Evolutionary conservation across 2,797 vertebrate genomes (phyloP).

Genomic region (Sebastes flavidus): DNA sequence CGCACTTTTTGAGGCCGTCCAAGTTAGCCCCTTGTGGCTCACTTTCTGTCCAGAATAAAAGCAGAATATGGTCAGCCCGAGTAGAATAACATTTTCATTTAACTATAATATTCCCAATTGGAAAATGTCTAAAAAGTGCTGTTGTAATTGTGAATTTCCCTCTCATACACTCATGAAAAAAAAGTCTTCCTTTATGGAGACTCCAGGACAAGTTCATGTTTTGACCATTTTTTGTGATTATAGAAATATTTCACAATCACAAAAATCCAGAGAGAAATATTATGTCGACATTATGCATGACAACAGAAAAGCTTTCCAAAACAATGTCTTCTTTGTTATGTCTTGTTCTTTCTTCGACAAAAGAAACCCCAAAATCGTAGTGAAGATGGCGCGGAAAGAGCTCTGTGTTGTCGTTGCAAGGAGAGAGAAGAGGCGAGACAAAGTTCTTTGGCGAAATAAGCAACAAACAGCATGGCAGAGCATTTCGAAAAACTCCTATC

Average conservation of each 20-base stretch:
- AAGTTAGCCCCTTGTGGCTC: background rate
- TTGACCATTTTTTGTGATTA: background rate
- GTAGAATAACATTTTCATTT: background rate
- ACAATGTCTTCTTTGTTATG: background rate
- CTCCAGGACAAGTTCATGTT: background rate
- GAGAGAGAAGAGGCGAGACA: slow-evolving; percentile 24
- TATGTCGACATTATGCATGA: slow-evolving; percentile 38
- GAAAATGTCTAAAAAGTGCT: background rate
- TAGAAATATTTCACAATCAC: background rate
- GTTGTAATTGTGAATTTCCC: background rate
- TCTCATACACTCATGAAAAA: background rate
- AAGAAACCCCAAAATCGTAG: slow-evolving; percentile 10
- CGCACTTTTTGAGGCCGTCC: background rate
- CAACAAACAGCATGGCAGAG: background rate
- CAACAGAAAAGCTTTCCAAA: slow-evolving; percentile 1
- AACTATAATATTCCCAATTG: background rate
- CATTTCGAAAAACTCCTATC: background rate
- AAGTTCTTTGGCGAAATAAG: background rate
- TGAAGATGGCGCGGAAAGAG: background rate
- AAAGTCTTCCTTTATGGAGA: background rate
- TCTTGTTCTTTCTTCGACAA: slow-evolving; percentile 37
- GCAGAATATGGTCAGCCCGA: background rate
- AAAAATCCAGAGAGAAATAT: background rate
- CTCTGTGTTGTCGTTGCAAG: background rate
- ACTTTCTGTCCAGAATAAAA: slow-evolving; percentile 1